Percentiles rank a stretch among this genome's conserved stretches.
Evolutionary conservation across 23 tunicate genomes (phyloP).

Genomic region (Halocynthia aurantium): DNA sequence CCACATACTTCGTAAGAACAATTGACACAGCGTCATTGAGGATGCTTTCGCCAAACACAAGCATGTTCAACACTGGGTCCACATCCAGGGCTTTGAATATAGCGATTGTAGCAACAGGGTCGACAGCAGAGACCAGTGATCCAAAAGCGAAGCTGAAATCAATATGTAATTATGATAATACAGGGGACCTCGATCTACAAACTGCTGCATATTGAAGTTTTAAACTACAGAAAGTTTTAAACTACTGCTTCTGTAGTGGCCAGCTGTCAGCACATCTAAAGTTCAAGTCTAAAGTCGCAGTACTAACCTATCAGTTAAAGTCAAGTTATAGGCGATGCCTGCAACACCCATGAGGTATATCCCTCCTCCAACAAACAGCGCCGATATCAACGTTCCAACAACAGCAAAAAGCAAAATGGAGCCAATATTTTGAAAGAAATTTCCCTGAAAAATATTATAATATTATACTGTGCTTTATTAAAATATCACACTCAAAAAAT

Average conservation of each 20-base stretch:
- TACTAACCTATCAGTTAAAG: constrained; percentile 75
- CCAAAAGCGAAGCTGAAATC: constrained; percentile 86
- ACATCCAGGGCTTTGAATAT: constrained; percentile 95
- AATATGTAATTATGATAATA: neutral
- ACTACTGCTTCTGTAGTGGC: neutral
- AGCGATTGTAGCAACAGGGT: constrained; percentile 98
- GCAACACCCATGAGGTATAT: constrained; percentile 92
- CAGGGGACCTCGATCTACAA: neutral
- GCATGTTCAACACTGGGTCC: constrained; percentile 96
- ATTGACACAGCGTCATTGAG: constrained; percentile 96
- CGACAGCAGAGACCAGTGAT: constrained; percentile 95
- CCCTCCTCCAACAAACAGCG: constrained; percentile 96
- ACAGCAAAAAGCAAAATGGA: constrained; percentile 87
- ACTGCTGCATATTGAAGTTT: neutral
- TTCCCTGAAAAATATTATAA: constrained; percentile 59
- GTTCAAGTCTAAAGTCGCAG: neutral
- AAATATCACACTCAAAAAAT: too few species aligned
- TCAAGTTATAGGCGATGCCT: constrained; percentile 86
- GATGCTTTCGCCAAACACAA: constrained; percentile 99
- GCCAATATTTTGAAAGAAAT: constrained; percentile 90
- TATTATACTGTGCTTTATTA: neutral
- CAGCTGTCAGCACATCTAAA: neutral
- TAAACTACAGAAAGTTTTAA: neutral
- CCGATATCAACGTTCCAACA: constrained; percentile 87
- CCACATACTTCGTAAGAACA: constrained; percentile 82